phyloP scores from a whole-genome alignment of 1,140 invertebrate genomes.

The Acromyrmex charruanus region DNA sequence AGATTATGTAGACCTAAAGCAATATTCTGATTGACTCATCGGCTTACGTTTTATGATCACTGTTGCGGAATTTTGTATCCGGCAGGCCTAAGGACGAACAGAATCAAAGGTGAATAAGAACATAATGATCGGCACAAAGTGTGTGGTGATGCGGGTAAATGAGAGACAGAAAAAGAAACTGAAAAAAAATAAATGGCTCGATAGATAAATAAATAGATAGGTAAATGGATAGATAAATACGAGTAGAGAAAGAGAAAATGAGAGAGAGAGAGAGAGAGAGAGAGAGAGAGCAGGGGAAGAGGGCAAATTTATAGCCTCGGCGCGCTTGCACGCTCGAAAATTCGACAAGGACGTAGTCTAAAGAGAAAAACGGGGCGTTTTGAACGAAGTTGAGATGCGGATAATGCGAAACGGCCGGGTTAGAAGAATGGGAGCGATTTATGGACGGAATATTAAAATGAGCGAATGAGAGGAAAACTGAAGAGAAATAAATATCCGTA shows the following conservation, averaged over 20 bases:
- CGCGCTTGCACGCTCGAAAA: conserved; percentile 55
- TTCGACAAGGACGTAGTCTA: conserved; percentile 51
- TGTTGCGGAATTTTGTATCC: too few species aligned
- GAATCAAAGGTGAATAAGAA: conserved; percentile 39
- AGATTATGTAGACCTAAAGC: too few species aligned
- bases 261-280: neutral
- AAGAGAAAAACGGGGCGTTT: conserved; percentile 49
- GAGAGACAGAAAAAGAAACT: conserved; percentile 1
- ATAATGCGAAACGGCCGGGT: conserved; percentile 32
- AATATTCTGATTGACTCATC: too few species aligned
- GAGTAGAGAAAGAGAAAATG: neutral
- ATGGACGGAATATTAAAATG: conserved; percentile 59
- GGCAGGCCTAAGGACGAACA: conserved; percentile 8
- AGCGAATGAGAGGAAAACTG: conserved; percentile 49
- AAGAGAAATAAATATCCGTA: conserved; percentile 57
- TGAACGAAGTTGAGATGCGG: conserved; percentile 51
- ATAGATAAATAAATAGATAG: neutral
- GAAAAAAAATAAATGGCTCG: neutral
- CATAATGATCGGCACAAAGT: conserved; percentile 31
- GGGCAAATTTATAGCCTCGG: conserved; percentile 36
- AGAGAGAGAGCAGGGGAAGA: neutral
- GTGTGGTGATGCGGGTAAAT: conserved; percentile 4
- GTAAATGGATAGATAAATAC: neutral
- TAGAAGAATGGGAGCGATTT: conserved; percentile 45
- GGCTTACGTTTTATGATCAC: too few species aligned